Conservation (phyloP, 2,797 vertebrate species). For the Neosilurus hyrtlii region DNA sequence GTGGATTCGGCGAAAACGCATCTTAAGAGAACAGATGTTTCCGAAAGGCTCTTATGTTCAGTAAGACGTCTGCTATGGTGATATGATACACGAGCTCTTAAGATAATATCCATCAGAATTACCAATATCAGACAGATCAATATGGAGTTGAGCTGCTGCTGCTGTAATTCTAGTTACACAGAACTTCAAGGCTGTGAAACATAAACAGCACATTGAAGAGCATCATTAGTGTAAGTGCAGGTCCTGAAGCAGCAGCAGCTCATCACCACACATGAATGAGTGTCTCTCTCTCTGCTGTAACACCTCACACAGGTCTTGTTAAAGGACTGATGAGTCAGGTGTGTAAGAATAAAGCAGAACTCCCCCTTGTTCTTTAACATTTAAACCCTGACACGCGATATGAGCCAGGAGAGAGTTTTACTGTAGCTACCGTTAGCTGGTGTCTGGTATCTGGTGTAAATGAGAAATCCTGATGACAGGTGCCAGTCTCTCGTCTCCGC, state of each 20-base stretch:
- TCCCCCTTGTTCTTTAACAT: no score
- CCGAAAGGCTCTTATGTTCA: background rate
- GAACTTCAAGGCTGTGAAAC: background rate
- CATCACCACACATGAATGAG: background rate
- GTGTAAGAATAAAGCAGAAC: background rate
- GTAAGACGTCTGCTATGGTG: background rate
- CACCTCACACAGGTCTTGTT: background rate
- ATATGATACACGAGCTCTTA: background rate
- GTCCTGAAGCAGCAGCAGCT: background rate
- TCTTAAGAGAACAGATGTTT: background rate
- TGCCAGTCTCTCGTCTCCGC: conserved; percentile 67
- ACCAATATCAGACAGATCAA: background rate
- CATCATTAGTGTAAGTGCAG: background rate
- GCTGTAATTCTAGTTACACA: background rate
- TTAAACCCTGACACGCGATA: background rate
- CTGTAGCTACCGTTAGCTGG: background rate
- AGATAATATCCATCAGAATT: background rate
- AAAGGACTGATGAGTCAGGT: background rate
- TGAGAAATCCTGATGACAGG: conserved; percentile 65
- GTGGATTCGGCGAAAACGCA: background rate
- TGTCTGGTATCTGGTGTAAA: background rate
- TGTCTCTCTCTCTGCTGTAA: background rate
- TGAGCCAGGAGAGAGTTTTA: no score
- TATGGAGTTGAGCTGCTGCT: background rate
- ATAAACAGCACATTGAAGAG: background rate